phyloP scores from a whole-genome alignment of 2,113 vertebrate genomes.

The Notiomystis cincta region DNA sequence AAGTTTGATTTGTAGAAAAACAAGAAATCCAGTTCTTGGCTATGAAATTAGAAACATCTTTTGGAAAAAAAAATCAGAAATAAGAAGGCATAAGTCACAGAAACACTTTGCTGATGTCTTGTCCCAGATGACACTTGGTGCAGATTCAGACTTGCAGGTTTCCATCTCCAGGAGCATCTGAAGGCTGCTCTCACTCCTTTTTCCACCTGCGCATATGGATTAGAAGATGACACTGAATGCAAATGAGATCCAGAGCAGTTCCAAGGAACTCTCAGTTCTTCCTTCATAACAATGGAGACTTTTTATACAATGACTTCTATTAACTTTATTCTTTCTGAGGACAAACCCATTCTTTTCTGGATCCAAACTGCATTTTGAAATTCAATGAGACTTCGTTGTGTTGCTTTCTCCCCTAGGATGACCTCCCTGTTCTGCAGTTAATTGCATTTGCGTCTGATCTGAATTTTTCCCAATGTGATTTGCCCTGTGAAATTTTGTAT shows the following conservation, averaged over 20 bases:
- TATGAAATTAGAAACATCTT: neutral
- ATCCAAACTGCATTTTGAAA: neutral
- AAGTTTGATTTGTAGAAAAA: neutral
- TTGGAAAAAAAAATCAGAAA: neutral
- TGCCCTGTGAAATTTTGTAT: neutral
- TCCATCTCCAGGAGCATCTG: neutral
- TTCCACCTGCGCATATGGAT: rapidly evolving
- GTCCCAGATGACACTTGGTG: neutral
- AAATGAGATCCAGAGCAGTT: neutral
- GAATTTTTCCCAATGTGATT: neutral
- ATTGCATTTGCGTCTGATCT: neutral
- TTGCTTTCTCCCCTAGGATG: neutral
- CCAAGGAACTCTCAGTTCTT: neutral
- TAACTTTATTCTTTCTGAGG: neutral
- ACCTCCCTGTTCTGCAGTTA: neutral
- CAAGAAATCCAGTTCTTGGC: neutral
- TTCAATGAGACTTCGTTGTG: neutral
- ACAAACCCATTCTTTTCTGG: neutral
- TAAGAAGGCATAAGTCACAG: neutral
- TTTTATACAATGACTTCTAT: neutral
- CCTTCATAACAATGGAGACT: neutral
- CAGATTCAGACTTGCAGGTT: neutral
- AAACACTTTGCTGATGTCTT: neutral
- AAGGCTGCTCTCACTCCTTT: neutral
- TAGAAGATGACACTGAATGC: neutral